phyloP scores from a whole-genome alignment of 2,888 invertebrate species.

The Parthenolecanium corni region DNA sequence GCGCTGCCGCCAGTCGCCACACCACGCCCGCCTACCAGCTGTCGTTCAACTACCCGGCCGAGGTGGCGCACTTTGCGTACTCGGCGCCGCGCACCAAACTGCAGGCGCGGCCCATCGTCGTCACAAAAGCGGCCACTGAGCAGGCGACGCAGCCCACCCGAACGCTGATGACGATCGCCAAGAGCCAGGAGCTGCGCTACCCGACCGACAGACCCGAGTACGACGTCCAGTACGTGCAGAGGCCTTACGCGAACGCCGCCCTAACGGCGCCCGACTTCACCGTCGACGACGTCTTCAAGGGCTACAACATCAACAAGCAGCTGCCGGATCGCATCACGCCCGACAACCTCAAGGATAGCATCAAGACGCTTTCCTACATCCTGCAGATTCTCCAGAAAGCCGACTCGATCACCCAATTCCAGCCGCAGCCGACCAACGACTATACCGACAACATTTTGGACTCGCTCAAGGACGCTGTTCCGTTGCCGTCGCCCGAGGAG shows the following conservation, averaged over 20 bases:
- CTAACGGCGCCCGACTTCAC: not conserved
- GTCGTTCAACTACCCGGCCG: slow-evolving; percentile 10
- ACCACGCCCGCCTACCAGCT: slow-evolving; percentile 9
- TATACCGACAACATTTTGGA: slow-evolving; percentile 11
- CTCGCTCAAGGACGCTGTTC: slow-evolving; percentile 1
- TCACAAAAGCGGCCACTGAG: slow-evolving; percentile 2
- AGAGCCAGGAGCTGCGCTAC: slow-evolving; percentile 33
- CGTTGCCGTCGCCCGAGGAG: not conserved
- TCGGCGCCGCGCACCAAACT: not conserved
- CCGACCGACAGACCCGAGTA: not conserved
- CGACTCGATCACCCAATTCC: slow-evolving; percentile 20
- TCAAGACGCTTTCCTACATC: slow-evolving; percentile 62
- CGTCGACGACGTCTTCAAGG: slow-evolving; percentile 52
- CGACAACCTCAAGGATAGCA: slow-evolving; percentile 66
- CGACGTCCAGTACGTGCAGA: not conserved
- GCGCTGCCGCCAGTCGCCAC: too few relatives aligned
- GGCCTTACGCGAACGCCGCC: not conserved
- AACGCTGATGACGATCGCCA: slow-evolving; percentile 32
- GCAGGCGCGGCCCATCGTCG: not conserved
- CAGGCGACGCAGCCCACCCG: slow-evolving; percentile 20
- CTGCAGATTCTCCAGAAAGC: slow-evolving; percentile 52
- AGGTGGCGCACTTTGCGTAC: slow-evolving; percentile 9
- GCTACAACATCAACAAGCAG: slow-evolving; percentile 61
- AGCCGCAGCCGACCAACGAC: not conserved
- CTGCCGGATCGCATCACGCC: slow-evolving; percentile 63